Evolutionary conservation across 2,888 invertebrate genomes (phyloP), one percentile per base, ranked within the genome.

Genomic region (Metopia argyrocephala): DNA sequence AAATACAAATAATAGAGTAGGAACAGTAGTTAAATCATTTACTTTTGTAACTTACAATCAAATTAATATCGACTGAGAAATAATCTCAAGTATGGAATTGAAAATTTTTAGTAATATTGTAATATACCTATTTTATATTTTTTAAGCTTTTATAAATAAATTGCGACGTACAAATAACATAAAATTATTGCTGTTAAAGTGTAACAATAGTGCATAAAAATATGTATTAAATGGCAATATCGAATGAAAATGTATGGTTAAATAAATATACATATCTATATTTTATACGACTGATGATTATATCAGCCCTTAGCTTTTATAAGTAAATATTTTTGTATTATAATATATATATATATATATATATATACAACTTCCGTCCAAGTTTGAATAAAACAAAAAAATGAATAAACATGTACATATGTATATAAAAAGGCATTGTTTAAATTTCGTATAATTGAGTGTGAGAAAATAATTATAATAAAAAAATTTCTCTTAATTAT

Each of bases 361-460:
- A n/a, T n/a, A n/a, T n/a, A n/a, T n/a, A n/a, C n/a, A n/a, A n/a
- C 70, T 69, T 74, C 68, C 70, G 73, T 78, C 66, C 78, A 78
- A 54, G 59, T 62, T 73, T 78, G n/a, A n/a, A 66, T 71, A 56
- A 46, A 61, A 38, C 50, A 56, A 54, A 25, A 21, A 25, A 54
- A 73, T 66, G 57, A 70, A 65, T 38, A 59, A 78, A 48, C 3
- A 5, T n/a, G 20, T 20, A 15, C 25, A 21, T 25, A 69, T 45
- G n/a, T n/a, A n/a, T n/a, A n/a, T n/a, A n/a, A 46, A 45, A 23
- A 28, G 9, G 38, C 48, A 76, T 76, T 76, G 76, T 76, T 76
- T 62, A 18, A 48, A 45, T 18, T 23, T 52, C 52, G 48, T 76
- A 38, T 69, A 23, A 61, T 69, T 18, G 61, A 46, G 31, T 64